Evolutionary conservation across 2,888 invertebrate species (phyloP), one percentile per base, ranked within the genome.

Genomic region (Deilephila porcellus): DNA sequence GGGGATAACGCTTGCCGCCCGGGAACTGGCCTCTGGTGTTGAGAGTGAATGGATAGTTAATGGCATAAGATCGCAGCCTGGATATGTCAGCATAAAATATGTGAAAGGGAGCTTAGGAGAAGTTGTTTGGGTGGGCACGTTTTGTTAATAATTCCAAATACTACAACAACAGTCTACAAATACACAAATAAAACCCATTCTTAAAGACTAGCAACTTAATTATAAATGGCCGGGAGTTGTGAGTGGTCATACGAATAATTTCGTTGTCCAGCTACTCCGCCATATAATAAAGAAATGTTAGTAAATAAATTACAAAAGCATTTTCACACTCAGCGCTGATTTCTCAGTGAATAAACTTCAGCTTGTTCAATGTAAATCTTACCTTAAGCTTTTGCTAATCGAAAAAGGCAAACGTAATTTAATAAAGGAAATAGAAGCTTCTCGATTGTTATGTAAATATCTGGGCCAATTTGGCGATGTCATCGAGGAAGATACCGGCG

Each of bases 361-460:
- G 0, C 25, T 67, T 14, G 45, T 45, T 52, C 14, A 20, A 25
- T 67, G 67, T 67, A 67, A 67, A 67, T 52, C 25, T 56, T 52
- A 17, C 20, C 45, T 20, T 67, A 29, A 70, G 32, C 70, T 60
- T 73, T 73, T 20, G 60, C 56, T 74, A 76, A 76, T 73, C 74
- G 76, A 74, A 74, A 76, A 75, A 75, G 77, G 75, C 60, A 32
- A 67, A 53, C 74, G 76, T 76, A 62, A 80, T 79, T 77, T 77
- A 75, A 79, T 74, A 74, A 76, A 70, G 73, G 73, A 77, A 76
- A 64, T 74, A 70, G 74, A 71, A 76, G 73, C 77, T 74, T 71
- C 60, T 34, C 74, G 77, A 74, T 76, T 74, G 75, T 77, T 80
- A 77, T 79, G 79, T 77, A 77, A 78, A 80, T 79, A 78, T 74